Evolutionary conservation across 2,797 vertebrate genomes (phyloP).

Genomic region (Enteromius radiatus): DNA sequence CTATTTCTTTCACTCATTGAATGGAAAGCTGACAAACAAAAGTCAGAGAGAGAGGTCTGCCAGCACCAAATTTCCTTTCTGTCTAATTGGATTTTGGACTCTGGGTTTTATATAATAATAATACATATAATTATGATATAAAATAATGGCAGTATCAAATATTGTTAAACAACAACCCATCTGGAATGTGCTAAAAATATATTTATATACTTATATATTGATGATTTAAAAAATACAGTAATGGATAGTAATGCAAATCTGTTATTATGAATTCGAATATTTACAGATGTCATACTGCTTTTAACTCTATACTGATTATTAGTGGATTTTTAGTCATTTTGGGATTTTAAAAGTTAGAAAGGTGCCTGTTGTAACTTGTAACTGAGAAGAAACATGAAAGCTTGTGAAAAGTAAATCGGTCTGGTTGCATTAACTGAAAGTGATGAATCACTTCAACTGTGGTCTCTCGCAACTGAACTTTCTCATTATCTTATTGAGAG

Average conservation of each 20-base stretch:
- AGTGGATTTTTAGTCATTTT: not conserved
- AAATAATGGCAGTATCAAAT: not conserved
- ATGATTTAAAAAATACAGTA: not conserved
- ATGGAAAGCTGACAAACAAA: constrained; percentile 15
- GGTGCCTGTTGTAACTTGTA: not conserved
- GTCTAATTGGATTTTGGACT: not conserved
- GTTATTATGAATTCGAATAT: not conserved
- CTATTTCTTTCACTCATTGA: not conserved
- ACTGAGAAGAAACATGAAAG: not conserved
- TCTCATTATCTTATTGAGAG: constrained; percentile 47
- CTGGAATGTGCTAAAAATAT: not conserved
- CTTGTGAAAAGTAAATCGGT: not conserved
- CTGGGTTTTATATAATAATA: not conserved
- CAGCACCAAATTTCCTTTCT: not conserved
- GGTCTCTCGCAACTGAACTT: not conserved
- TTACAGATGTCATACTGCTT: too few species aligned
- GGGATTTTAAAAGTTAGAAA: not conserved
- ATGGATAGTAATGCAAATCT: not conserved
- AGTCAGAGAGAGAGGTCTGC: not conserved
- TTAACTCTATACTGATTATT: not conserved
- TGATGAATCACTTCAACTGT: constrained; percentile 23
- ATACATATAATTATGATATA: too few species aligned
- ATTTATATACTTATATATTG: not conserved
- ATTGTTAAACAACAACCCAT: not conserved
- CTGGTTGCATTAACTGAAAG: not conserved